Conservation (phyloP, 2,113 vertebrate species). For the Pachycephala philippinensis region DNA sequence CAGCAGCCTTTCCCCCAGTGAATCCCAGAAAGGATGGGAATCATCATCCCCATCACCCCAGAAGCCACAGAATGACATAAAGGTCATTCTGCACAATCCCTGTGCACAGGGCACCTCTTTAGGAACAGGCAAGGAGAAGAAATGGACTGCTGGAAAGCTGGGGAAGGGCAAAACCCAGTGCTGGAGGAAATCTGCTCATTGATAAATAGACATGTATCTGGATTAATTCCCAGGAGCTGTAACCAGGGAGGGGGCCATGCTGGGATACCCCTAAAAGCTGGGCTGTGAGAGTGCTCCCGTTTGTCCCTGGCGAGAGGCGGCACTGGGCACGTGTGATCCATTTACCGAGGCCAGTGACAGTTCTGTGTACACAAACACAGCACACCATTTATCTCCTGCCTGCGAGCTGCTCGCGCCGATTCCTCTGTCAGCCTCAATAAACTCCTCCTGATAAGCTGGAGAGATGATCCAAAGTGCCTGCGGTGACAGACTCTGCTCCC, state of each 20-base stretch:
- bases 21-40: not conserved
- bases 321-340: not conserved
- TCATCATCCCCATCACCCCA: not conserved
- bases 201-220: fast-evolving
- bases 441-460: not conserved
- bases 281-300: fast-evolving
- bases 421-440: not conserved
- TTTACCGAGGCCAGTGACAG: not conserved
- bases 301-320: fast-evolving
- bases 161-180: not conserved
- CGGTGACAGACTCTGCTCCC: not conserved
- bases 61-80: not conserved
- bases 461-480: not conserved
- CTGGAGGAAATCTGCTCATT: not conserved
- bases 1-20: not conserved
- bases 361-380: not conserved
- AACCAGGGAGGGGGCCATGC: fast-evolving
- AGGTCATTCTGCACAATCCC: not conserved
- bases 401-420: not conserved
- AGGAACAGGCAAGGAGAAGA: not conserved
- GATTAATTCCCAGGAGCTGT: fast-evolving
- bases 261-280: fast-evolving
- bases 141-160: not conserved
- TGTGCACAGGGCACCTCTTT: not conserved
- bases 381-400: not conserved